Percentiles rank a stretch among this genome's conserved stretches.
phyloP scores from a whole-genome alignment of 2,888 invertebrate genomes.

The Pristionchus exspectatus region DNA sequence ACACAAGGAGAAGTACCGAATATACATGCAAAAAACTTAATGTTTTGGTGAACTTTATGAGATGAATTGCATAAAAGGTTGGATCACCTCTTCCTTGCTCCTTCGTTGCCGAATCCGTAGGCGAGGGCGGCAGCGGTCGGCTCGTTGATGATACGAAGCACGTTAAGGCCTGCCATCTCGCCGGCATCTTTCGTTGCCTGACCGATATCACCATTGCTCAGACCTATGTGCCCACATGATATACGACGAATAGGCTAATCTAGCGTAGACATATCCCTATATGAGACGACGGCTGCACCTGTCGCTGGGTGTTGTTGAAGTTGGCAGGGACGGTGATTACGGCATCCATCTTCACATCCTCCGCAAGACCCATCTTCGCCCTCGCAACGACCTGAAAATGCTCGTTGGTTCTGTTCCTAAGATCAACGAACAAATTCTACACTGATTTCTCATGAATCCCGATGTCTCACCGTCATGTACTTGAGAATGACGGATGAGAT shows the following conservation, averaged over 20 bases:
- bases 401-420: not conserved
- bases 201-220: no score
- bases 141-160: conserved; percentile 18
- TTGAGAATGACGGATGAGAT: conserved; percentile 15
- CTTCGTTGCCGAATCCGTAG: not conserved
- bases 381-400: not conserved
- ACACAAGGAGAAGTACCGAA: not conserved
- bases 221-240: no score
- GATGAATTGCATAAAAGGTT: no score
- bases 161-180: conserved; percentile 9
- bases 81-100: not conserved
- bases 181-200: conserved; percentile 42
- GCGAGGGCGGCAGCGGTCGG: conserved; percentile 16
- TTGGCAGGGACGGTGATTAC: conserved; percentile 46
- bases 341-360: not conserved
- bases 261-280: no score
- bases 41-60: no score
- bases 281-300: not conserved
- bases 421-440: no score
- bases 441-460: not conserved
- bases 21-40: no score
- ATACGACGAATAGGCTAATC: no score
- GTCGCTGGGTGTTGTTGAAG: conserved; percentile 31
- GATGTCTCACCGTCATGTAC: conserved; percentile 10
- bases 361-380: not conserved